These are phyloP conservation scores for Aphelenchoides besseyi DNA, from an alignment of 1,140 invertebrate genomes.

Conservation along the genomic window DNA sequence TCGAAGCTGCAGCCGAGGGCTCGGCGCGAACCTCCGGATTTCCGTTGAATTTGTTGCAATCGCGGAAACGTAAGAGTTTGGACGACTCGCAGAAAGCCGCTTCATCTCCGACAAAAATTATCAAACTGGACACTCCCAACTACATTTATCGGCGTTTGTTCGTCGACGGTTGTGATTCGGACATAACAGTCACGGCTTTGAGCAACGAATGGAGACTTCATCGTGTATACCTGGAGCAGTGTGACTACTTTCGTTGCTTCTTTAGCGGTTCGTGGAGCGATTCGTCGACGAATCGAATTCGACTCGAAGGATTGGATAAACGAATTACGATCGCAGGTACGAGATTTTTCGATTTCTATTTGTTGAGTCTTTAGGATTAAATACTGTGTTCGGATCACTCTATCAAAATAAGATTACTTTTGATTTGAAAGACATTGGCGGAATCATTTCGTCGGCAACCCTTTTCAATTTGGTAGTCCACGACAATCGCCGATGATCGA, in stretches of 20 bases:
- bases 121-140: constrained; percentile 20
- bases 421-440: constrained; percentile 28
- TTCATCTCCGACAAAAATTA: constrained; percentile 4
- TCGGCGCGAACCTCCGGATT: too few relatives aligned
- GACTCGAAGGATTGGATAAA: constrained; percentile 19
- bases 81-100: neutral
- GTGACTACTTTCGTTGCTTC: constrained; percentile 34
- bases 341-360: constrained; percentile 4
- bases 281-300: constrained; percentile 19
- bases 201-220: constrained; percentile 30
- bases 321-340: constrained; percentile 29
- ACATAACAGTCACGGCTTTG: constrained; percentile 27
- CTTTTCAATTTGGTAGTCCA: constrained; percentile 30
- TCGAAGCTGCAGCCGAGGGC: too few relatives aligned
- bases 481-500: neutral
- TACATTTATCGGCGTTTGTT: constrained; percentile 30
- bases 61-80: neutral
- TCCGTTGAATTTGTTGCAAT: neutral
- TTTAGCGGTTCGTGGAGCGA: constrained; percentile 34
- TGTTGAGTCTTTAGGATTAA: constrained; percentile 34
- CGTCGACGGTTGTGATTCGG: constrained; percentile 36
- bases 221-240: constrained; percentile 35
- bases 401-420: constrained; percentile 38
- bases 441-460: constrained; percentile 28
- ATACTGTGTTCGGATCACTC: constrained; percentile 36